These are phyloP conservation scores for Scelioninae gen. 2 DNA, from an alignment of 2,888 invertebrate species.

Conservation along the genomic window DNA sequence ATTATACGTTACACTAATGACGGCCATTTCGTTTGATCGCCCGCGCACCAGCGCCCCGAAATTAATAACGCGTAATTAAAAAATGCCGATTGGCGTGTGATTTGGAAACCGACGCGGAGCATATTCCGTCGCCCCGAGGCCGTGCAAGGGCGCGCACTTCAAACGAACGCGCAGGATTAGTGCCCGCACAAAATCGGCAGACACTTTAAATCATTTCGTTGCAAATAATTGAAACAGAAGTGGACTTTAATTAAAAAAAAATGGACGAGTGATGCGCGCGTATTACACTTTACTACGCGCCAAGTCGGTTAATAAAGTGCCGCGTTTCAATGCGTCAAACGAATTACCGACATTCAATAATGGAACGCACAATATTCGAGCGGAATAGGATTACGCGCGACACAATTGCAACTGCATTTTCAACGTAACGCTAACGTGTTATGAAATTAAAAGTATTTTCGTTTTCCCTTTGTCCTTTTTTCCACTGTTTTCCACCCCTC, in stretches of 20 bases:
- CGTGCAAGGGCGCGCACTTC: slow-evolving; percentile 30
- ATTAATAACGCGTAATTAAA: slow-evolving; percentile 20
- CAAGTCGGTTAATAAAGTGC: slow-evolving; percentile 47
- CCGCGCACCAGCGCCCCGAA: slow-evolving; percentile 18
- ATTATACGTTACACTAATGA: too few species aligned
- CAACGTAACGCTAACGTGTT: too few species aligned
- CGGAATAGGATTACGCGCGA: too few species aligned
- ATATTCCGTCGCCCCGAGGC: slow-evolving; percentile 36
- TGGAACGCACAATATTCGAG: too few species aligned
- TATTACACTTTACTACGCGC: slow-evolving; percentile 34
- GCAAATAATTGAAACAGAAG: slow-evolving; percentile 52
- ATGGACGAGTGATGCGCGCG: slow-evolving; percentile 39
- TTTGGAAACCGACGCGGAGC: slow-evolving; percentile 46
- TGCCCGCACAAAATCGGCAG: slow-evolving; percentile 36
- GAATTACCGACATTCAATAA: too few species aligned
- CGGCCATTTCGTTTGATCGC: too few species aligned
- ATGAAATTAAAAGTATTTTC: too few species aligned
- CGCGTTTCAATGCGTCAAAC: too few species aligned
- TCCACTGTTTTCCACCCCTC: too few species aligned
- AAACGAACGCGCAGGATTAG: slow-evolving; percentile 43
- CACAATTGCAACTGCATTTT: too few species aligned
- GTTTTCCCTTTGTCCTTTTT: too few species aligned
- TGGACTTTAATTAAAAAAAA: slow-evolving; percentile 55
- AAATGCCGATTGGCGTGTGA: slow-evolving; percentile 38
- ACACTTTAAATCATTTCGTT: slow-evolving; percentile 53